Base-by-base conservation (phyloP, 2,113 vertebrate genomes). In the Phalacrocorax carbo region DNA sequence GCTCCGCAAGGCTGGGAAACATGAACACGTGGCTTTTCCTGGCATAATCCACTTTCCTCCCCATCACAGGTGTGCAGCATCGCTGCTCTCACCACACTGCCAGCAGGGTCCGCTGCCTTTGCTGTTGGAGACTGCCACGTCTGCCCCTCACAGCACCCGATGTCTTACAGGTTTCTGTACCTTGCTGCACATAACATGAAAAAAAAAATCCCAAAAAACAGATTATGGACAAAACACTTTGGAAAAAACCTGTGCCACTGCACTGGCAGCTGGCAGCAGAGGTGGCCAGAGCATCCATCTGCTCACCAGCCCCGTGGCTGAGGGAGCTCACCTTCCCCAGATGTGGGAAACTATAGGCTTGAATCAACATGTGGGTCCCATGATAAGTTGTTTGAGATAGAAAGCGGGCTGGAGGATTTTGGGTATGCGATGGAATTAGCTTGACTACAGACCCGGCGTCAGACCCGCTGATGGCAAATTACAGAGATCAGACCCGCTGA, bases 11-110 rank as follows among this genome's bases (percentile, higher is more conserved):
- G 16, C 32, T 78, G 68, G 38, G 38, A 36, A 40, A 30, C 26
- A 15, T 1, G 2, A 44, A 29, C 32, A 21, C 1, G 1, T 0
- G 10, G 19, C 29, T 88, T 9, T 46, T 51, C 60, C 57, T 5
- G 1, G 27, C 21, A 22, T 12, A 36, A n/a, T 25, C 21, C 13
- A 32, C 26, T 9, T 16, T 27, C 10, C 4, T 42, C 15, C n/a
- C 76, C 32, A 18, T 9, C 52, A 20, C n/a, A 20, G 22, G 23
- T 1, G 1, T 3, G n/a, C 8, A 7, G 42, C 49, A 32, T 8
- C 2, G 1, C 44, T 7, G 18, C 9, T 5, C 44, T 71, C 2
- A 2, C n/a, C 2, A 2, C 1, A 4, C 25, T 7, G 6, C 19
- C 5, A 3, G 44, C 2, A 13, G 15, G 12, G 4, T 4, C 23